Evolutionary conservation across 1,140 invertebrate species (phyloP), one percentile per base, ranked within the genome.

Genomic region (Rhyacophila brunnea): DNA sequence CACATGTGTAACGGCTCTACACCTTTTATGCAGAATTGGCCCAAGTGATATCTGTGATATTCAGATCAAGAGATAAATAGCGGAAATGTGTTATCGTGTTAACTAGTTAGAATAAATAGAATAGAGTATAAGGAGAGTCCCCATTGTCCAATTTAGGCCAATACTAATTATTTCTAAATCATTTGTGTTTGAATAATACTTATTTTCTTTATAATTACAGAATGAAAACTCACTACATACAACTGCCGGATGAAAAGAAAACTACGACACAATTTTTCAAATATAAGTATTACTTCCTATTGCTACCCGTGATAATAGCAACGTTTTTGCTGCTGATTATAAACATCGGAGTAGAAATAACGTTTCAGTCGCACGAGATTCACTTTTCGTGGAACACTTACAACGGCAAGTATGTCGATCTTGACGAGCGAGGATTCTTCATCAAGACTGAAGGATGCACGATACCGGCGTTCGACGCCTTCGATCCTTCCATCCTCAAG

Each of bases 381-480:
- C 67, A 44, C 32, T 53, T 64, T n/a, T 42, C 54, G 18, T 65
- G 63, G 64, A 53, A 17, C 23, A 54, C 18, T 55, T 3, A 35
- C 15, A 55, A 63, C 13, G 20, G 51, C 15, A 50, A 66, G 56
- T 63, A 54, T 17, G 36, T 57, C 10, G 62, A 61, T 46, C n/a
- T 51, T 1, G 48, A 28, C 42, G 62, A 64, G 28, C 67, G 70
- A 58, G 48, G 76, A 60, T 83, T 77, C 42, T 82, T 82, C 11
- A 84, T 93, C n/a, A 81, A 87, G 62, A 91, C 87, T 1, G 73
- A 81, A 6, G 87, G 89, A 15, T 95, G 93, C 70, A 83, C 84
- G 3, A 91, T 95, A 63, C 90, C 91, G 1, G 83, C 84, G 7
- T 78, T 94, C 48, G 83, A 88, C 62, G 85, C 90, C 0, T 84